Conservation (phyloP, 1,140 invertebrate species). For the Chrysomallon squamiferum region DNA sequence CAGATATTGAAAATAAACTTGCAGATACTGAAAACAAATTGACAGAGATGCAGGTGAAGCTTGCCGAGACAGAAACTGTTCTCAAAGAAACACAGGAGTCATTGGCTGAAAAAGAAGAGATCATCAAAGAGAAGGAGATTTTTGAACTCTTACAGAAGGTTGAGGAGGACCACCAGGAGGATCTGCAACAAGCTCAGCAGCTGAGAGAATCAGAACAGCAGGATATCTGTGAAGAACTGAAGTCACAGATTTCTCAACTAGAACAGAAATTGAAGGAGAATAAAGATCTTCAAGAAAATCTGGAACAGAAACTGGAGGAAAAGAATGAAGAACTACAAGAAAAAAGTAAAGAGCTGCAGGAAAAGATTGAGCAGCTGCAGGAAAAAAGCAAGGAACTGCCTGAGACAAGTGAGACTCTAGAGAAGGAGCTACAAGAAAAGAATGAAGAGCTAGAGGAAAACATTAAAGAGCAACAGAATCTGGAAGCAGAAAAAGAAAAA, state of each 20-base stretch:
- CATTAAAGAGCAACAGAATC: too few relatives aligned
- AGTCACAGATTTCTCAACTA: conserved; percentile 17
- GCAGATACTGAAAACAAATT: too few relatives aligned
- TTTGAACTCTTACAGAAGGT: too few relatives aligned
- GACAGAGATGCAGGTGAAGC: too few relatives aligned
- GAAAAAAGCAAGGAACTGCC: neutral
- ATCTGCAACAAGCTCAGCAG: too few relatives aligned
- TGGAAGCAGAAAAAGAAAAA: conserved; percentile 1
- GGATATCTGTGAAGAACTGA: neutral
- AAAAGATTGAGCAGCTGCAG: neutral
- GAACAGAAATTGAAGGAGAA: conserved; percentile 17
- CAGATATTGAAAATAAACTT: too few relatives aligned
- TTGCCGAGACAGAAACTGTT: too few relatives aligned
- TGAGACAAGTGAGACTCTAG: neutral
- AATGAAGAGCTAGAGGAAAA: neutral
- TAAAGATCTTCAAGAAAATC: conserved; percentile 10
- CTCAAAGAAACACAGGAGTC: too few relatives aligned
- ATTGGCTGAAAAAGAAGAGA: too few relatives aligned
- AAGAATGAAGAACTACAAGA: conserved; percentile 6
- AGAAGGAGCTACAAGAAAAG: neutral
- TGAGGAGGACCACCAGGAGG: too few relatives aligned
- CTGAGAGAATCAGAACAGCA: too few relatives aligned
- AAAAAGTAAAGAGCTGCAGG: neutral
- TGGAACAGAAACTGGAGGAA: conserved; percentile 19
- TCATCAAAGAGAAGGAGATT: too few relatives aligned